Conservation (phyloP, 2,888 invertebrate species). For the Mesorhabditis spiculigera region DNA sequence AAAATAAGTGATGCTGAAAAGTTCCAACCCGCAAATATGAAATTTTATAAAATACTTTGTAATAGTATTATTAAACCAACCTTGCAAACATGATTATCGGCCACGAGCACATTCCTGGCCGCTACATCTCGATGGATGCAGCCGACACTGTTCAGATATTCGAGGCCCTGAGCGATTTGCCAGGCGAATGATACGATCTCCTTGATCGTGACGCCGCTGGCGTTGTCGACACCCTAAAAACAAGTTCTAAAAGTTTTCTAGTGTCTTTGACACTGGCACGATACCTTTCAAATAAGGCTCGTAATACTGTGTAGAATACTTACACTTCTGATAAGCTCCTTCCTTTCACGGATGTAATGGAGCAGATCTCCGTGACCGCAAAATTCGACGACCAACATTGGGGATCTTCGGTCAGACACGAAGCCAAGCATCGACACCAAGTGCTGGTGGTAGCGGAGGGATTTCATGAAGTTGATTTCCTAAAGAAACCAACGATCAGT, state of each 20-base stretch:
- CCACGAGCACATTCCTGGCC: conserved; percentile 47
- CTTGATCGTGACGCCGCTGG: conserved; percentile 38
- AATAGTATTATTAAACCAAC: conserved; percentile 10
- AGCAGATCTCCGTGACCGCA: conserved; percentile 49
- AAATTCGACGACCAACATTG: conserved; percentile 43
- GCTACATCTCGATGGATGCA: conserved; percentile 54
- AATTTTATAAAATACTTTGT: too few relatives aligned
- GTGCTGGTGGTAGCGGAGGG: conserved; percentile 49
- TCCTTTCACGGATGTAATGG: conserved; percentile 40
- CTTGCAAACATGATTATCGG: conserved; percentile 37
- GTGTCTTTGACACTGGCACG: neutral
- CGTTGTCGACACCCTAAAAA: conserved; percentile 29
- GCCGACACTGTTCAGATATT: conserved; percentile 45
- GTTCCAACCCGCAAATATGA: too few relatives aligned
- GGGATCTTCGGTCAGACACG: conserved; percentile 40
- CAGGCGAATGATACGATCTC: conserved; percentile 47
- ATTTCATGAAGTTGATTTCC: conserved; percentile 55
- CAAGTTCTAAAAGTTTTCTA: too few relatives aligned
- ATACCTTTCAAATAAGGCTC: conserved; percentile 11
- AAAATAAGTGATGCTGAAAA: too few relatives aligned
- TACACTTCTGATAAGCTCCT: conserved; percentile 12
- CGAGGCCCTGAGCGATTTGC: conserved; percentile 50
- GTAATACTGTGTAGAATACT: neutral
- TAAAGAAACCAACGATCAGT: conserved; percentile 12
- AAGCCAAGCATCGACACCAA: conserved; percentile 50